Conservation (phyloP, 53 echinoderm and acorn worm species). For the Arbacia lixula region DNA sequence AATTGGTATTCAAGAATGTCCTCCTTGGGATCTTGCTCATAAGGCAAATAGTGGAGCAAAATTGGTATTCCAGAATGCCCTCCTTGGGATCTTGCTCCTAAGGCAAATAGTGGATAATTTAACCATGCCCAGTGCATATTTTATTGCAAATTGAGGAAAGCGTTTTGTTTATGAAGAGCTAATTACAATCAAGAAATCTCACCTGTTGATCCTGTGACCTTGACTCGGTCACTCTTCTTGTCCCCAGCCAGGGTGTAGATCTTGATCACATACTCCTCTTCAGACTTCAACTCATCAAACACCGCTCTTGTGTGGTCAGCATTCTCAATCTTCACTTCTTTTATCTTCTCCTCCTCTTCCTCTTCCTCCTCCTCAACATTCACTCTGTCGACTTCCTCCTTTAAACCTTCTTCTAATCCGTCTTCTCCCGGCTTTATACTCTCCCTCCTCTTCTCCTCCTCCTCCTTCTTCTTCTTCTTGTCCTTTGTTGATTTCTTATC, state of each 20-base stretch:
- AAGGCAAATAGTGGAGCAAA: too few species aligned
- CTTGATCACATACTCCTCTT: constrained; percentile 73
- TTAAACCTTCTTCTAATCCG: background rate
- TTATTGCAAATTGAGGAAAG: too few species aligned
- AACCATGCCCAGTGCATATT: too few species aligned
- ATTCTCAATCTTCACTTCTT: constrained; percentile 56
- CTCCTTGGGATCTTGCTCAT: too few species aligned
- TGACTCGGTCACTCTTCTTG: constrained; percentile 72
- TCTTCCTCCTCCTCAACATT: background rate
- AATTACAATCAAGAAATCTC: too few species aligned
- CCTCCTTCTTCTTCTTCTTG: constrained; percentile 34
- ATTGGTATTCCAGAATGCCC: too few species aligned
- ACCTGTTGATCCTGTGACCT: constrained; percentile 72
- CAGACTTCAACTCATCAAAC: constrained; percentile 71
- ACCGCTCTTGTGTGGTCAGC: constrained; percentile 35
- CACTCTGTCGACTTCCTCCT: background rate
- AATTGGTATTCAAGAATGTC: too few species aligned
- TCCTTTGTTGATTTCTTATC: constrained; percentile 22
- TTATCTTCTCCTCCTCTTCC: constrained; percentile 11
- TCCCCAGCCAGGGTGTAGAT: constrained; percentile 73
- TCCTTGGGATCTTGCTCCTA: too few species aligned
- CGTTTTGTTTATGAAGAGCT: too few species aligned
- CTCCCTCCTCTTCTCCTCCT: constrained; percentile 1
- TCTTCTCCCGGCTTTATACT: background rate
- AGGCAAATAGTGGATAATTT: too few species aligned